These are phyloP conservation scores for Athene cunicularia DNA, from an alignment of 2,113 vertebrate species.

Conservation along the genomic window DNA sequence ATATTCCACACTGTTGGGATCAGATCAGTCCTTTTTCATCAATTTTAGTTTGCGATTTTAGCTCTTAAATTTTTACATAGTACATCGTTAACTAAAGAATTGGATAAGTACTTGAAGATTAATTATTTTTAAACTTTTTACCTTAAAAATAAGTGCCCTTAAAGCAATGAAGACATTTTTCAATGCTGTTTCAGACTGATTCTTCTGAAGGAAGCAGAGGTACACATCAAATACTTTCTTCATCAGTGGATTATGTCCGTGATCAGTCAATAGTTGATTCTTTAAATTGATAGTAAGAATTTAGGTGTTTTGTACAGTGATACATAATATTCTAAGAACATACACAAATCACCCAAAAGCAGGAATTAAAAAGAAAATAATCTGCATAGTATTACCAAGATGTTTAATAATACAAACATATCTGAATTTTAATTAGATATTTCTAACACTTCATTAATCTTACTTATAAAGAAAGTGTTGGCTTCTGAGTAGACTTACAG, in stretches of 20 bases:
- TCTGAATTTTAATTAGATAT: not conserved
- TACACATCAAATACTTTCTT: slow-evolving; percentile 98
- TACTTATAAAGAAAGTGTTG: not conserved
- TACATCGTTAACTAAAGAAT: not conserved
- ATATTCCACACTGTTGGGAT: not conserved
- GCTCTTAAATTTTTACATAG: not conserved
- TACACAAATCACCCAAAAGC: not conserved
- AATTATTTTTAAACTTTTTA: slow-evolving; percentile 48
- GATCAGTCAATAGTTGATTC: slow-evolving; percentile 92
- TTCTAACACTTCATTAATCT: not conserved
- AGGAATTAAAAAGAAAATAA: not conserved
- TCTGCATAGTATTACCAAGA: not conserved
- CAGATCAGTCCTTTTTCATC: not conserved
- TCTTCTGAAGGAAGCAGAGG: slow-evolving; percentile 95
- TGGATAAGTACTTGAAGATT: not conserved
- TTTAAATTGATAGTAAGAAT: slow-evolving; percentile 59
- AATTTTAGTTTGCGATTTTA: not conserved
- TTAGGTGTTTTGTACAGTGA: not conserved
- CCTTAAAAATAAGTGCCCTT: slow-evolving; percentile 95
- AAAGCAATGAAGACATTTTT: slow-evolving; percentile 95
- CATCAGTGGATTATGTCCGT: slow-evolving; percentile 97
- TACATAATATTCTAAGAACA: not conserved
- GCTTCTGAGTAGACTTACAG: not conserved
- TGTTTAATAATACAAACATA: not conserved
- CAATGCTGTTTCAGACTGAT: slow-evolving; percentile 94